These are phyloP conservation scores for Neoarius graeffei DNA, from an alignment of 2,113 vertebrate species.

Conservation along the genomic window DNA sequence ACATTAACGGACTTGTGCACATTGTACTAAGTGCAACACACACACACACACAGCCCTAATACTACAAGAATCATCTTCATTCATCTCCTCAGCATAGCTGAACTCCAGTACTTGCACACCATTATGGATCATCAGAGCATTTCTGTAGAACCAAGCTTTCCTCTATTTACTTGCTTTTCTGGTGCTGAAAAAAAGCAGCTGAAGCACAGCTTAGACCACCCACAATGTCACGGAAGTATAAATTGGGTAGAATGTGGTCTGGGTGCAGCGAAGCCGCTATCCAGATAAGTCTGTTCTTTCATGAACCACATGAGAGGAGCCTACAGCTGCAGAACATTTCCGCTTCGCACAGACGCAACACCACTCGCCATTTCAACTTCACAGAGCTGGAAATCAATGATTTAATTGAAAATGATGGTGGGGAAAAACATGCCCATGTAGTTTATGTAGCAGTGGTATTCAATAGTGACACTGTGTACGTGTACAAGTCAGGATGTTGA, in stretches of 20 bases:
- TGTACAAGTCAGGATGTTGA: constrained; percentile 8
- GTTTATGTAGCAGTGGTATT: constrained; percentile 29
- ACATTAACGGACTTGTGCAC: constrained; percentile 5
- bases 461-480: constrained; percentile 16
- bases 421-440: constrained; percentile 19
- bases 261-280: constrained; percentile 54
- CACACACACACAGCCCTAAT: neutral
- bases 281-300: constrained; percentile 71
- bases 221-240: constrained; percentile 51
- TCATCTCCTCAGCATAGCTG: constrained; percentile 9
- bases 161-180: constrained; percentile 45
- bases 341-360: constrained; percentile 61
- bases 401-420: constrained; percentile 66
- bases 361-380: constrained; percentile 57
- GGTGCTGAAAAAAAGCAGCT: constrained; percentile 38
- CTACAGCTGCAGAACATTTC: constrained; percentile 73
- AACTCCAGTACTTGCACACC: constrained; percentile 24
- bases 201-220: constrained; percentile 61
- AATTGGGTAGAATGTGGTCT: constrained; percentile 55
- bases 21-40: constrained; percentile 23
- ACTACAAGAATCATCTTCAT: constrained; percentile 14
- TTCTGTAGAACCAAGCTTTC: constrained; percentile 19
- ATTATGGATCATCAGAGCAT: constrained; percentile 27
- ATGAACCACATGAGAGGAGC: constrained; percentile 66
- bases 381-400: constrained; percentile 72